Base-by-base conservation (phyloP, 2,888 invertebrate species). In the Lasioglossum oenotherae region DNA sequence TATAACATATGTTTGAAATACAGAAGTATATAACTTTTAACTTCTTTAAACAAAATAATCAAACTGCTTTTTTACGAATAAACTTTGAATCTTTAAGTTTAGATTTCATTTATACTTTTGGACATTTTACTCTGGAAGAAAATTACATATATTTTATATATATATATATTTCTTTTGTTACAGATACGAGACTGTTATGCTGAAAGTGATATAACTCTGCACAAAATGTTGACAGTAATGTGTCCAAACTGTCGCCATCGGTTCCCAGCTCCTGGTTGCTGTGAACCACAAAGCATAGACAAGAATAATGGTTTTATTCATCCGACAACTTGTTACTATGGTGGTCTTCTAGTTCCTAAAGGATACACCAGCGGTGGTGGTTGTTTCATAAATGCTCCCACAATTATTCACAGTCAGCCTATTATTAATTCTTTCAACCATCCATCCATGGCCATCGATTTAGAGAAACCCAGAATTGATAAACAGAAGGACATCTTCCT, bases 191-290 rank as follows among this genome's bases (percentile, higher is more conserved):
- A 74, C 73, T 74, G 85, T 89, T 88, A 87, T 87, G 91, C 82
- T 83, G 79, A 73, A 67, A 80, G 31, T 38, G 57, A 79, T 76
- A 78, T 82, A 82, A 69, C 44, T 69, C 60, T 49, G 71, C 41
- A 57, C 85, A 92, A 83, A 85, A 94, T 94, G 94, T 90, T 95
- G 96, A 96, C 95, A 96, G 96, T 96, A 94, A 96, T 95, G 95
- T 97, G 97, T 94, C 97, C 97, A 87, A 97, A 97, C 95, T 97
- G 97, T 96, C 96, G 96, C 94, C 97, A 97, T 96, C 96, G 97
- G 89, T 96, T 96, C 94, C 94, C 95, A 94, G 95, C 93, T 38
- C 89, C 92, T 10, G 94, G 93, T 64, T 94, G 94, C 88, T 95
- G 94, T 82, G 91, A 89, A 87, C 90, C 91, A 19, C 85, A 67